phyloP scores from a whole-genome alignment of 1,140 invertebrate species.

The Platyura marginata region DNA sequence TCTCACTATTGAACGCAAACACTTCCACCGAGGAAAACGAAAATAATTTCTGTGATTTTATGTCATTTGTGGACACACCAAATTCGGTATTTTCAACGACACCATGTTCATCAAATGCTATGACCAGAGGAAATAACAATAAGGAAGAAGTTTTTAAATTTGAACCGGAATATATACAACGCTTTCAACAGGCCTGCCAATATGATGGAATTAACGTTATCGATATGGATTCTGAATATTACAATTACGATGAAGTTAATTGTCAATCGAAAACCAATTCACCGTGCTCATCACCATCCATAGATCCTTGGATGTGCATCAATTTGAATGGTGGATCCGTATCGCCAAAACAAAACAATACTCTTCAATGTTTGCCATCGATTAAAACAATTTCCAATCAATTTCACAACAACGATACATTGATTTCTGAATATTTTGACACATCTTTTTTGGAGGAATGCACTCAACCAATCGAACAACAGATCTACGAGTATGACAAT shows the following conservation, averaged over 20 bases:
- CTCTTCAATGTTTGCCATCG: neutral
- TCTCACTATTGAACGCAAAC: no score
- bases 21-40: neutral
- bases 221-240: slow-evolving; percentile 21
- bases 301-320: slow-evolving; percentile 20
- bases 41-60: slow-evolving; percentile 18
- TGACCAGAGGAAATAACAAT: slow-evolving; percentile 14
- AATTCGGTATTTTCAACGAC: slow-evolving; percentile 18
- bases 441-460: neutral
- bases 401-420: neutral
- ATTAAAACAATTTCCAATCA: slow-evolving; percentile 2
- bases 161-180: slow-evolving; percentile 22
- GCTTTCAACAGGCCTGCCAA: slow-evolving; percentile 11
- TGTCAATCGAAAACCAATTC: slow-evolving; percentile 25
- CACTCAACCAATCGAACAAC: neutral
- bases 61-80: slow-evolving; percentile 16
- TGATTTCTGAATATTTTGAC: neutral
- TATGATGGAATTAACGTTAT: neutral
- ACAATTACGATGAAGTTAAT: slow-evolving; percentile 25
- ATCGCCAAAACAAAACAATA: slow-evolving; percentile 4
- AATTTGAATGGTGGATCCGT: slow-evolving; percentile 9
- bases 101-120: slow-evolving; percentile 4
- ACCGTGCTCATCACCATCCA: slow-evolving; percentile 21
- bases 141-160: slow-evolving; percentile 22
- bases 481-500: neutral